These are phyloP conservation scores for Sinocyclocheilus rhinocerous DNA, from an alignment of 2,113 vertebrate genomes.

Conservation along the genomic window DNA sequence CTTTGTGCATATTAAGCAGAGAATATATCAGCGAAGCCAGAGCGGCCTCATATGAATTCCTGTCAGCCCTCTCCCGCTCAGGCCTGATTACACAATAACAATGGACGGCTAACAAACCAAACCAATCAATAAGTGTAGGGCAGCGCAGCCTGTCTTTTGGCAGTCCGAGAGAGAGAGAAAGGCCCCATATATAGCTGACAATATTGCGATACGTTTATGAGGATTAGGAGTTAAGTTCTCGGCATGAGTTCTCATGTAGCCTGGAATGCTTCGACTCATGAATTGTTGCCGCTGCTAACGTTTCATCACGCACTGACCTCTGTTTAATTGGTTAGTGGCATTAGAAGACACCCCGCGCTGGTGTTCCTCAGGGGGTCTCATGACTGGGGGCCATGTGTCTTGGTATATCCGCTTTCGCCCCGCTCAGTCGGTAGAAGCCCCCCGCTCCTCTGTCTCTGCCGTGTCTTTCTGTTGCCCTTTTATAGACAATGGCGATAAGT, in stretches of 20 bases:
- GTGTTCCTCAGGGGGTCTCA: constrained; percentile 79
- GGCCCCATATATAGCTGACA: constrained; percentile 94
- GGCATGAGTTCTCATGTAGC: constrained; percentile 86
- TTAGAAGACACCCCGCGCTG: constrained; percentile 68
- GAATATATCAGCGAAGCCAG: constrained; percentile 48
- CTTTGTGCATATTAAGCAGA: constrained; percentile 57
- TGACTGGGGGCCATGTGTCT: constrained; percentile 83
- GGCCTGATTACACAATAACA: constrained; percentile 72
- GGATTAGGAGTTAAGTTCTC: constrained; percentile 86
- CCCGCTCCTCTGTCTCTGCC: constrained; percentile 69
- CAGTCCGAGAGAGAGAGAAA: constrained; percentile 53
- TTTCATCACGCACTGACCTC: constrained; percentile 94
- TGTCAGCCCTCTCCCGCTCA: constrained; percentile 54
- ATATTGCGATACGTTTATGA: constrained; percentile 92
- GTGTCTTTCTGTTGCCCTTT: constrained; percentile 78
- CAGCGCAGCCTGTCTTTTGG: constrained; percentile 70
- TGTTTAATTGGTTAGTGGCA: constrained; percentile 83
- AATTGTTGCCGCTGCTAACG: constrained; percentile 97
- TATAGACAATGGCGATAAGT: constrained; percentile 79
- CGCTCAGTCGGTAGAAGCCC: constrained; percentile 77
- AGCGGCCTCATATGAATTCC: constrained; percentile 58
- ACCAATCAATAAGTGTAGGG: constrained; percentile 67
- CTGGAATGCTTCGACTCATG: constrained; percentile 98
- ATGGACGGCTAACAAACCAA: constrained; percentile 68
- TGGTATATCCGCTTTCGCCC: constrained; percentile 83